Conservation (phyloP, 2,888 invertebrate species). For the Netelia melanura region DNA sequence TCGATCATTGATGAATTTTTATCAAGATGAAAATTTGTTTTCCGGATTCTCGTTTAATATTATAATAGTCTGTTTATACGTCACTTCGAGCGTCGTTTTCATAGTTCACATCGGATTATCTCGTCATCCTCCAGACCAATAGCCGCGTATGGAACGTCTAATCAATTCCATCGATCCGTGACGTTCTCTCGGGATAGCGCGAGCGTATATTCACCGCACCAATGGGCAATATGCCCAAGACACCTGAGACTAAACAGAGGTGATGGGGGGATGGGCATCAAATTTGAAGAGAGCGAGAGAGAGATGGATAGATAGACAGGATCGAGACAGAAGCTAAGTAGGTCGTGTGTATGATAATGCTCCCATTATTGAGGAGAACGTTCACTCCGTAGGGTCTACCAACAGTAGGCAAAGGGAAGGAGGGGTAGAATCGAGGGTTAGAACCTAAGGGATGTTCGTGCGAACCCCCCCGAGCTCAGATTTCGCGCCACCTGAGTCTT, state of each 20-base stretch:
- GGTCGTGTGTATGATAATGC: slow-evolving; percentile 85
- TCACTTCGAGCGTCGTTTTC: slow-evolving; percentile 5
- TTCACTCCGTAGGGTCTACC: slow-evolving; percentile 66
- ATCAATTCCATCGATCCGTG: slow-evolving; percentile 65
- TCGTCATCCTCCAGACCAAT: not conserved
- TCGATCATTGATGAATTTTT: not conserved
- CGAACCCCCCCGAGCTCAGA: slow-evolving; percentile 78
- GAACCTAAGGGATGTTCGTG: slow-evolving; percentile 67
- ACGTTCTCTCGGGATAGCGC: slow-evolving; percentile 36
- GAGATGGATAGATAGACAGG: slow-evolving; percentile 54
- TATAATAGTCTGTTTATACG: slow-evolving; percentile 7
- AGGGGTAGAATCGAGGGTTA: slow-evolving; percentile 2
- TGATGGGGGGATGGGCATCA: slow-evolving; percentile 72
- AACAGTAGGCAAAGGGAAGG: slow-evolving; percentile 4
- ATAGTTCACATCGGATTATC: slow-evolving; percentile 33
- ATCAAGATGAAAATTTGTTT: not conserved
- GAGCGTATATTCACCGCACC: slow-evolving; percentile 53
- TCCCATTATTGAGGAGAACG: slow-evolving; percentile 80
- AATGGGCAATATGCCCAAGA: slow-evolving; percentile 68
- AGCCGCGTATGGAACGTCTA: slow-evolving; percentile 31
- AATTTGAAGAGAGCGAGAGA: slow-evolving; percentile 70
- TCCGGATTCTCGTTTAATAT: not conserved
- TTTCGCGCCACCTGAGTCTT: slow-evolving; percentile 83
- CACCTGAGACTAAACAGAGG: slow-evolving; percentile 76
- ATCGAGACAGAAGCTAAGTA: slow-evolving; percentile 78